Evolutionary conservation across 2,113 vertebrate genomes (phyloP), one percentile per base, ranked within the genome.

Genomic region (Podarcis muralis): DNA sequence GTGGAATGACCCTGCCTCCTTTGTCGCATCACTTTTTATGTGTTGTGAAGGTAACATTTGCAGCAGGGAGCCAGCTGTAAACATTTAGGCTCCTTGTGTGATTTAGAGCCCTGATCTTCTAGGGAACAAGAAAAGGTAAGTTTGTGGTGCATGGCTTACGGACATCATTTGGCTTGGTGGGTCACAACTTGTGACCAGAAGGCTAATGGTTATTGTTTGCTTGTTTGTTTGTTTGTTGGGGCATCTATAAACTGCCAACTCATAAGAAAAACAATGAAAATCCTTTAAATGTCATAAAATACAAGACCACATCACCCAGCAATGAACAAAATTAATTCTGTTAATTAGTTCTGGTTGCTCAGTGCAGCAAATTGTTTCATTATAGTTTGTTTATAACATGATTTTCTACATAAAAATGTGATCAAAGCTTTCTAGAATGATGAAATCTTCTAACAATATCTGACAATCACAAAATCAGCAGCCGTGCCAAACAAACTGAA

Each of bases 401-500:
- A 35, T 87, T 71, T 57, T 37, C n/a, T 37, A 16, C 27, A 69
- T 40, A 71, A 72, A 87, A 72, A 72, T 82, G 32, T 43, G 6
- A 59, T 32, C 35, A 30, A 65, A 40, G 43, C 23, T 27, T 79
- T 20, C 32, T 30, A 25, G 9, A 40, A n/a, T 74, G 68, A n/a
- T 75, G 40, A 82, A 75, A 81, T 25, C 71, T 75, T 37, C 35
- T 71, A 20, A 9, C 15, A 30, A 4, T 71, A 66, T 18, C 35
- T 40, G 65, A 72, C 32, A 11, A 30, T 83, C 81, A 87, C 75
- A 90, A 68, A 88, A 79, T 74, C 9, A 59, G 43, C 13, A 72
- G 20, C 66, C 68, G 5, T 79, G 92, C 90, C 83, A 89, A 92
- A 32, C 27, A 22, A 35, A 25, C 43, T 13, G 16, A 74, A 1